Evolutionary conservation across 2,888 invertebrate species (phyloP).

Genomic region (Trichogramma evanescens): DNA sequence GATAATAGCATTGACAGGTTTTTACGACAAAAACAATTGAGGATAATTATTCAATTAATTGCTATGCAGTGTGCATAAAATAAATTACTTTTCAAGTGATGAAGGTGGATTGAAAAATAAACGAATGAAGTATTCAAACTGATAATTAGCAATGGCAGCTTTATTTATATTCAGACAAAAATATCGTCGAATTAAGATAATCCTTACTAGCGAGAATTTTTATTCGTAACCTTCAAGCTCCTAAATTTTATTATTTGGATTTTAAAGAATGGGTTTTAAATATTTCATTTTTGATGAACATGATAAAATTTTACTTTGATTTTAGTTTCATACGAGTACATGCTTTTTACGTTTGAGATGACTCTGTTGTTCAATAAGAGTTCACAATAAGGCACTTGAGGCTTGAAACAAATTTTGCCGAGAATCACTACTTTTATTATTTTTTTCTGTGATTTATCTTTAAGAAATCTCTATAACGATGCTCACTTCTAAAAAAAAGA

Average conservation of each 20-base stretch:
- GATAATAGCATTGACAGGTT: too few relatives aligned
- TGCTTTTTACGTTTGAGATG: slow-evolving; percentile 2
- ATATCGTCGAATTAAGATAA: slow-evolving; percentile 12
- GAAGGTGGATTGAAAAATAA: slow-evolving; percentile 1
- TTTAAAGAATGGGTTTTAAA: neutral
- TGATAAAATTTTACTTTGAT: neutral
- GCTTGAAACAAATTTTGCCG: slow-evolving; percentile 15
- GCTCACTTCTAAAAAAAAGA: neutral
- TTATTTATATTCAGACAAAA: slow-evolving; percentile 33
- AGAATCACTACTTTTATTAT: slow-evolving; percentile 4
- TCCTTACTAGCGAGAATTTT: slow-evolving; percentile 9
- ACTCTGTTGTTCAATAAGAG: neutral
- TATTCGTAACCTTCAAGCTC: slow-evolving; percentile 14
- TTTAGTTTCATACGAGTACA: slow-evolving; percentile 3
- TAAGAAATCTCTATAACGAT: neutral
- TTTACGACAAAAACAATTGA: too few relatives aligned
- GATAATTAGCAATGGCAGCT: slow-evolving; percentile 30
- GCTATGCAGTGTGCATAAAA: too few relatives aligned
- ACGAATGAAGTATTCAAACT: slow-evolving; percentile 19
- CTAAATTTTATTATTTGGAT: slow-evolving; percentile 11
- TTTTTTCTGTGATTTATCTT: slow-evolving; percentile 8
- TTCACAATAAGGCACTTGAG: slow-evolving; percentile 22
- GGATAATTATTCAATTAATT: too few relatives aligned
- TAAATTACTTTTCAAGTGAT: too few relatives aligned
- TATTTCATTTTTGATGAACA: slow-evolving; percentile 1